phyloP scores from a whole-genome alignment of 2,113 vertebrate species.

The Rhynchomys soricoides region DNA sequence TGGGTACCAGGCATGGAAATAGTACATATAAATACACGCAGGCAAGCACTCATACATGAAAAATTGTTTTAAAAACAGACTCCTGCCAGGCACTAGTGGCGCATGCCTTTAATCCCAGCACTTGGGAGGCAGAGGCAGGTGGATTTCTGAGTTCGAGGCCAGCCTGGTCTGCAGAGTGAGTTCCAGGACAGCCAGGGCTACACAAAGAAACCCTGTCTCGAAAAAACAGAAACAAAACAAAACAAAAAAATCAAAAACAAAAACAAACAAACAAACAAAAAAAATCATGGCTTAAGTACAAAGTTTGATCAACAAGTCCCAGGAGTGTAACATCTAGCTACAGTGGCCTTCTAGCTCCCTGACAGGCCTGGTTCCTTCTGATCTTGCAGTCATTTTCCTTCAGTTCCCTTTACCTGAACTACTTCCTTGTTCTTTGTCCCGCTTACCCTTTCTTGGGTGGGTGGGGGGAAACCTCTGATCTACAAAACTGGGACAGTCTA shows the following conservation, averaged over 20 bases:
- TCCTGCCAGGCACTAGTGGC: no score
- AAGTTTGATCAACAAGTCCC: neutral
- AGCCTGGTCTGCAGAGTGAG: no score
- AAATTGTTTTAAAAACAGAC: neutral
- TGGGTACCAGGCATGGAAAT: neutral
- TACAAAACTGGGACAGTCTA: neutral
- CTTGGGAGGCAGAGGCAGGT: no score
- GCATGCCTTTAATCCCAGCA: no score
- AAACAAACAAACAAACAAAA: no score
- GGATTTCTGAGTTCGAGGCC: no score
- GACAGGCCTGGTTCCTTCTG: neutral
- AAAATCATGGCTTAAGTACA: neutral
- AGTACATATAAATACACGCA: neutral
- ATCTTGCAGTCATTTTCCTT: constrained; percentile 6
- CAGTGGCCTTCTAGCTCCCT: neutral
- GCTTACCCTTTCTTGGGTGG: constrained; percentile 14
- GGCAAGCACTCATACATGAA: neutral
- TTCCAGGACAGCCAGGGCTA: no score
- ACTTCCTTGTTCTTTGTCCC: constrained; percentile 26
- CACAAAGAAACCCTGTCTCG: no score
- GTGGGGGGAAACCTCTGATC: neutral
- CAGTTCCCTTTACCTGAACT: constrained; percentile 21
- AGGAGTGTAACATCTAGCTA: neutral
- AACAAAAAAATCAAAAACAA: no score
- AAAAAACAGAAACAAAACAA: no score